Conservation (phyloP, 2,113 vertebrate genomes). For the Rhea americana region DNA sequence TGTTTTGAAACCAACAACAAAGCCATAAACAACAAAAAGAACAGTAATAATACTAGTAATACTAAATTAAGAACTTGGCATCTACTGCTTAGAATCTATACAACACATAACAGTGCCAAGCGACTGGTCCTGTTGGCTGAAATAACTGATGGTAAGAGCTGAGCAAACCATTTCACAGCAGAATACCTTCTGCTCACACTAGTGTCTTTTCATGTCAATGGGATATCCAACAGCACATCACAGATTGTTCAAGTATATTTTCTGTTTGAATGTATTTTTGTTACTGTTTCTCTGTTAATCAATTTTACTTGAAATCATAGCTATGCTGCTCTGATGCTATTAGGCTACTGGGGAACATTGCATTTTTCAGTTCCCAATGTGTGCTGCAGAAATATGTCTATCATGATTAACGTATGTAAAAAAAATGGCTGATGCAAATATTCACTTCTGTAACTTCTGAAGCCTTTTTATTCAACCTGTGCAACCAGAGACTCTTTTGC, state of each 20-base stretch:
- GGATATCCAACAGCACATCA: background rate
- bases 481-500: background rate
- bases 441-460: background rate
- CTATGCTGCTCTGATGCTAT: background rate
- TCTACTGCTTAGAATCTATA: slow-evolving; percentile 11
- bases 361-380: background rate
- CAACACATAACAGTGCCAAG: background rate
- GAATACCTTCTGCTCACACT: slow-evolving; percentile 2
- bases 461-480: background rate
- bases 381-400: background rate
- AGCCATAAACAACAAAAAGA: slow-evolving; percentile 34
- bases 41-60: background rate
- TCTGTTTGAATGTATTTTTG: background rate
- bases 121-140: background rate
- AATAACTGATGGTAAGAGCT: background rate
- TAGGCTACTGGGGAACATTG: background rate
- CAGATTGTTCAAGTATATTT: background rate
- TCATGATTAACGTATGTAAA: background rate
- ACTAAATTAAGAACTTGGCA: slow-evolving; percentile 45
- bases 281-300: background rate
- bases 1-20: slow-evolving; percentile 72
- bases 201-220: background rate
- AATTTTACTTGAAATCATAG: background rate
- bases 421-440: background rate
- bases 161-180: slow-evolving; percentile 13